Percentiles rank a stretch among this genome's conserved stretches.
phyloP scores from a whole-genome alignment of 2,888 invertebrate genomes.

The Clistopyga incitator region DNA sequence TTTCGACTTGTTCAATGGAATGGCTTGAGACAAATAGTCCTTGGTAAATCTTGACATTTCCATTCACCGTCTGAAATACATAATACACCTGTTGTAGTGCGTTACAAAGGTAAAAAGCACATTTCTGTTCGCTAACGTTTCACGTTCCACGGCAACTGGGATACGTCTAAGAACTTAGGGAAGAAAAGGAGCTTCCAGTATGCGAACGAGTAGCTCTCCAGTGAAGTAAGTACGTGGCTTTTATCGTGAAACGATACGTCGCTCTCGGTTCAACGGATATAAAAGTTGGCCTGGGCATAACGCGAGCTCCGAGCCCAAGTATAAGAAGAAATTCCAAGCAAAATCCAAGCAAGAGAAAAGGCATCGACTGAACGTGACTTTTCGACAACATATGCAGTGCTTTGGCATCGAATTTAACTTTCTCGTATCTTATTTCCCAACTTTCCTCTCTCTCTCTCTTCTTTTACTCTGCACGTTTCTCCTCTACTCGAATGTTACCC shows the following conservation, averaged over 20 bases:
- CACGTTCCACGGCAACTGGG: constrained; percentile 19
- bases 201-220: constrained; percentile 17
- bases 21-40: not conserved
- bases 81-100: not conserved
- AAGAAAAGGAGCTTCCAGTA: constrained; percentile 39
- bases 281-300: constrained; percentile 38
- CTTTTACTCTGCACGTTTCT: not conserved
- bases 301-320: not conserved
- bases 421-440: constrained; percentile 6
- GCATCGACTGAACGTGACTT: constrained; percentile 36
- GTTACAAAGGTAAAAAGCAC: constrained; percentile 10
- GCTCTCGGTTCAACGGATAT: constrained; percentile 17
- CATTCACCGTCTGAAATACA: not conserved
- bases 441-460: not conserved
- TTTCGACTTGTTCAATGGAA: too few relatives aligned
- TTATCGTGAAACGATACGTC: constrained; percentile 39
- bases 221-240: constrained; percentile 44
- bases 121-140: constrained; percentile 43
- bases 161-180: constrained; percentile 7
- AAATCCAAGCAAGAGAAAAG: constrained; percentile 35
- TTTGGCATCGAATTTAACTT: constrained; percentile 33
- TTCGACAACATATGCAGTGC: not conserved
- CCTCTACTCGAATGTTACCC: not conserved
- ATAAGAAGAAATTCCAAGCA: not conserved
- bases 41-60: constrained; percentile 33